Conservation (phyloP, 2,113 vertebrate genomes). For the Lophotis ruficrista region DNA sequence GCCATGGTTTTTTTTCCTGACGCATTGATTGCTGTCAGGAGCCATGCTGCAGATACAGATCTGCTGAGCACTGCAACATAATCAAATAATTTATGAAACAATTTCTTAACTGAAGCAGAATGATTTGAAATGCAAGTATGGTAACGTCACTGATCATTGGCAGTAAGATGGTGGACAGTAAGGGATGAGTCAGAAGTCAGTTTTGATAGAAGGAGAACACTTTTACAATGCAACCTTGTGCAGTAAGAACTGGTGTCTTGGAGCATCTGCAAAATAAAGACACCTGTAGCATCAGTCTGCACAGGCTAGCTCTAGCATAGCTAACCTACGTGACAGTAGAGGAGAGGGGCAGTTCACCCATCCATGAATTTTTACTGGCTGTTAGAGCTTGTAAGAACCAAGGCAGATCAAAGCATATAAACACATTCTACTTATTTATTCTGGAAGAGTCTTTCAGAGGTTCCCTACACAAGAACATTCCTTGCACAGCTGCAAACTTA, state of each 20-base stretch:
- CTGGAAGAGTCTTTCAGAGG: neutral
- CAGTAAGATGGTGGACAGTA: neutral
- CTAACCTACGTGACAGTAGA: neutral
- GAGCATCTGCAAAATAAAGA: neutral
- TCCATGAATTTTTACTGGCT: neutral
- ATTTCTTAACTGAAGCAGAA: neutral
- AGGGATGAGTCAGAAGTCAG: neutral
- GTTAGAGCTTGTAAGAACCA: neutral
- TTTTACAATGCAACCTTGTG: neutral
- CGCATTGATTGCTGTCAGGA: neutral
- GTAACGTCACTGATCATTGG: neutral
- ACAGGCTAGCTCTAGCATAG: neutral
- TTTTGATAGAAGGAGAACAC: neutral
- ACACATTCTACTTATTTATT: neutral
- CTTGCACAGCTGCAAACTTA: neutral
- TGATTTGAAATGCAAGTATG: neutral
- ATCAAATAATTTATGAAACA: neutral
- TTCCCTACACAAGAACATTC: neutral
- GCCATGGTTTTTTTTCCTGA: neutral
- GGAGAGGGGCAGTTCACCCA: neutral
- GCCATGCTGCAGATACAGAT: neutral
- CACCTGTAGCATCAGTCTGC: neutral
- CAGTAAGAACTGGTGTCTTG: neutral
- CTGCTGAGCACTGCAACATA: neutral
- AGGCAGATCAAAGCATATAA: neutral